A percentile compares a stretch with the other conserved stretches of the same genome.
phyloP scores from a whole-genome alignment of 53 echinoderm and acorn worm species.

The Pentamera pediparva region DNA sequence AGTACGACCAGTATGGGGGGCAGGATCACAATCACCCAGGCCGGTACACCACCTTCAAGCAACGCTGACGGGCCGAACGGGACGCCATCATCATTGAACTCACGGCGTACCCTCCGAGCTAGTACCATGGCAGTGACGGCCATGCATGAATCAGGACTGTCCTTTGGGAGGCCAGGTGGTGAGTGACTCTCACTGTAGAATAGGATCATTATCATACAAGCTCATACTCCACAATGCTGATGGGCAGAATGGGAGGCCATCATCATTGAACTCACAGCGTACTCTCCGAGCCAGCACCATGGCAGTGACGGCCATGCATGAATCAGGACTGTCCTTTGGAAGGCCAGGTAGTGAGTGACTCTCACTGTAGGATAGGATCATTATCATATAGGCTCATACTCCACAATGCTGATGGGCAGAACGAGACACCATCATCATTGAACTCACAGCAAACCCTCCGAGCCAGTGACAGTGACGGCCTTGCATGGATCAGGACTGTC shows the following conservation, averaged over 20 bases:
- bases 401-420: slow-evolving; percentile 45
- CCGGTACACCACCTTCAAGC: slow-evolving; percentile 40
- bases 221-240: slow-evolving; percentile 48
- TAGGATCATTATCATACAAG: slow-evolving; percentile 66
- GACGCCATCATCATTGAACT: slow-evolving; percentile 55
- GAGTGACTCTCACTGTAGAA: slow-evolving; percentile 25
- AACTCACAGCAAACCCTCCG: slow-evolving; percentile 47
- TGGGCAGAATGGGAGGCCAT: slow-evolving; percentile 52
- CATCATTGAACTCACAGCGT: slow-evolving; percentile 47
- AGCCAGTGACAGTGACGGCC: slow-evolving; percentile 36
- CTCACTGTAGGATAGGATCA: slow-evolving; percentile 36
- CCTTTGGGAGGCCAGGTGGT: not conserved
- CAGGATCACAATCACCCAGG: slow-evolving; percentile 67
- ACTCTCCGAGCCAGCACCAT: slow-evolving; percentile 43
- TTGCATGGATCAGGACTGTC: slow-evolving; percentile 3
- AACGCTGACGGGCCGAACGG: slow-evolving; percentile 50
- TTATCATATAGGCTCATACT: slow-evolving; percentile 52
- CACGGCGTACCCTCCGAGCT: slow-evolving; percentile 44
- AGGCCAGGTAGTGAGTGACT: not conserved
- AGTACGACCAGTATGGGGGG: slow-evolving; percentile 37
- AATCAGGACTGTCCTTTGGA: not conserved
- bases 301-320: slow-evolving; percentile 31
- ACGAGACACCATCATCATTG: slow-evolving; percentile 55
- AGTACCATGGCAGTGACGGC: slow-evolving; percentile 43
- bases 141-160: slow-evolving; percentile 13